Conservation (phyloP, 2,888 invertebrate species). For the Cordilura impudica region DNA sequence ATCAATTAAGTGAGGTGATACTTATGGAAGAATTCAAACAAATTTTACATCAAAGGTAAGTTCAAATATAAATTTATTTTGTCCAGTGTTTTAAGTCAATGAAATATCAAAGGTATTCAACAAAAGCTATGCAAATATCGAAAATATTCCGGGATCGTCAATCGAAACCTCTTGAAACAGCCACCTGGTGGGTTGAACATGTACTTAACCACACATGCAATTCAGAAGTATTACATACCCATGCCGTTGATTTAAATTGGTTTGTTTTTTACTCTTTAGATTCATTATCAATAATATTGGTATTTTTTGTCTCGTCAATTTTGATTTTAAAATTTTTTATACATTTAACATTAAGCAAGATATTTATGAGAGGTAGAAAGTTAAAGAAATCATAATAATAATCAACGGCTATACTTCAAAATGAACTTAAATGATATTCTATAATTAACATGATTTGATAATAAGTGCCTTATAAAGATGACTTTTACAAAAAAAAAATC, state of each 20-base stretch:
- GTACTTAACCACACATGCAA: constrained; percentile 75
- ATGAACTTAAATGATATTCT: neutral
- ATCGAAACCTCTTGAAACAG: constrained; percentile 79
- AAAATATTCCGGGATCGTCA: constrained; percentile 80
- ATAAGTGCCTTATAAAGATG: neutral
- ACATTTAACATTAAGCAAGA: neutral
- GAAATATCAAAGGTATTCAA: constrained; percentile 66
- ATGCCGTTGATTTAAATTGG: constrained; percentile 73
- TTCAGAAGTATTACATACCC: constrained; percentile 68
- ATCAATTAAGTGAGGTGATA: constrained; percentile 80
- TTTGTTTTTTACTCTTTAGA: constrained; percentile 76
- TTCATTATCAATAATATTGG: constrained; percentile 22
- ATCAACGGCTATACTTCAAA: neutral
- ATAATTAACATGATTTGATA: neutral
- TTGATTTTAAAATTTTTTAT: neutral
- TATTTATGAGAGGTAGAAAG: neutral
- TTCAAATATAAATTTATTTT: constrained; percentile 42
- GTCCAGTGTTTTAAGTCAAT: neutral
- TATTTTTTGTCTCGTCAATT: neutral
- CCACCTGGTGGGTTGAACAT: constrained; percentile 82
- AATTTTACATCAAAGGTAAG: constrained; percentile 81
- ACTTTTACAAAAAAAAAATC: neutral
- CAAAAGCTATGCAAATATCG: constrained; percentile 78
- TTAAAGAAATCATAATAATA: neutral
- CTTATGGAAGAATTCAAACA: constrained; percentile 80